These are phyloP conservation scores for Callithrix jacchus DNA, from an alignment of 2,113 vertebrate genomes.

Conservation along the genomic window DNA sequence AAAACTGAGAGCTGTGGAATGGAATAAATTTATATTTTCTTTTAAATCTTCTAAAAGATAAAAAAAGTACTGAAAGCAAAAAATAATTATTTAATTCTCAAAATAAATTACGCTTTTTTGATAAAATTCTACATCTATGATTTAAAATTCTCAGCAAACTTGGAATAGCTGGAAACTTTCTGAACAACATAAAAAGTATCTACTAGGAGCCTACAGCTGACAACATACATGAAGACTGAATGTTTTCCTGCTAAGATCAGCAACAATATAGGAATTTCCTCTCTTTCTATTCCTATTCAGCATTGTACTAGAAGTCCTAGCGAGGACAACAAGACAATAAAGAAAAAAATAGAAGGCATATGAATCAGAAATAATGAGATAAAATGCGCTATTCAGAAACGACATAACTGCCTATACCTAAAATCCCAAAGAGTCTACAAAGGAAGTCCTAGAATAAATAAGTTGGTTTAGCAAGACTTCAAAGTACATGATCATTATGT, in stretches of 20 bases:
- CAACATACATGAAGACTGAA: not conserved
- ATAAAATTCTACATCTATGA: conserved; percentile 6
- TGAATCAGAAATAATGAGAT: not conserved
- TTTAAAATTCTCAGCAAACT: not conserved
- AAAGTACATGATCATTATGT: not conserved
- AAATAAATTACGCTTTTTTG: not conserved
- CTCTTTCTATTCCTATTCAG: not conserved
- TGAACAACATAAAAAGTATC: not conserved
- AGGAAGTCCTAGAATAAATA: not conserved
- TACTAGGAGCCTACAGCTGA: not conserved
- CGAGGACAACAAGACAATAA: not conserved
- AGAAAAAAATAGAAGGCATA: not conserved
- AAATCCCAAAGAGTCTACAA: not conserved
- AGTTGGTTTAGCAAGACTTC: not conserved
- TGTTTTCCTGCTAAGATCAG: not conserved
- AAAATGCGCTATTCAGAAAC: not conserved
- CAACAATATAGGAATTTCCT: not conserved
- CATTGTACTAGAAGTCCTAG: not conserved
- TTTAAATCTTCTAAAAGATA: conserved; percentile 18
- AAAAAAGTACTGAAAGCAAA: not conserved
- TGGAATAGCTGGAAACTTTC: not conserved
- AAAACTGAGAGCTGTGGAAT: conserved; percentile 27
- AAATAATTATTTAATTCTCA: not conserved
- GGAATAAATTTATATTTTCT: not conserved
- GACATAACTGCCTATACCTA: not conserved